Evolutionary conservation across 2,888 invertebrate species (phyloP), one percentile per base, ranked within the genome.

Genomic region (Hypomecis atomaria): DNA sequence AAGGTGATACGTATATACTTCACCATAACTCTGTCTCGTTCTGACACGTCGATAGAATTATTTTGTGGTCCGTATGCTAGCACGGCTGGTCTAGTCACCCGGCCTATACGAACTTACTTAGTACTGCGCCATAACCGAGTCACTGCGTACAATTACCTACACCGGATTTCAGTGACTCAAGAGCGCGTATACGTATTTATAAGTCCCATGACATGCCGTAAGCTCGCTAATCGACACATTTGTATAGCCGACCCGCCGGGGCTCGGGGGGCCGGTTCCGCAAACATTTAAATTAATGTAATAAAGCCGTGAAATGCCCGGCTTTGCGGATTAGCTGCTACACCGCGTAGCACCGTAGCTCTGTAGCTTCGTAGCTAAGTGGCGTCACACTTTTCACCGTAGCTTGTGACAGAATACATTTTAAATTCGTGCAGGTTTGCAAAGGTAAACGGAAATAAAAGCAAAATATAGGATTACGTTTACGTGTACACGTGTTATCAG

Each of bases 271-370:
- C 84, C 82, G 80, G 52, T 33, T 40, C 74, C 76, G 82, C 88
- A 89, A 90, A 91, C 92, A 91, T 92, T 92, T 92, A 90, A 92
- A 92, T 92, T 92, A 92, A 92, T 92, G 91, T 91, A 86, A 89
- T 91, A 90, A 90, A 90, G 87, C 82, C 89, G 89, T 88, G 87
- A 89, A 90, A 87, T 84, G 78, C 84, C 79, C 77, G 88, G 89
- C 85, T 88, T 86, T 82, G 82, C 78, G 82, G 82, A 84, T 85
- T 75, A 80, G 79, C 79, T 10, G 73, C 70, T 66, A 69, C 71
- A 75, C 75, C 74, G 71, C 69, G 33, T 70, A 8, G 23, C 23
- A 2, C 23, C 3, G 23, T 23, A 23, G 23, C 23, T 23, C 23
- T 23, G 76, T 69, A 67, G 76, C 73, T 66, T 61, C 57, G 62